Percentiles rank a stretch among this genome's conserved stretches.
Evolutionary conservation across 2,113 vertebrate species (phyloP).

Genomic region (Rhinolophus ferrumequinum): DNA sequence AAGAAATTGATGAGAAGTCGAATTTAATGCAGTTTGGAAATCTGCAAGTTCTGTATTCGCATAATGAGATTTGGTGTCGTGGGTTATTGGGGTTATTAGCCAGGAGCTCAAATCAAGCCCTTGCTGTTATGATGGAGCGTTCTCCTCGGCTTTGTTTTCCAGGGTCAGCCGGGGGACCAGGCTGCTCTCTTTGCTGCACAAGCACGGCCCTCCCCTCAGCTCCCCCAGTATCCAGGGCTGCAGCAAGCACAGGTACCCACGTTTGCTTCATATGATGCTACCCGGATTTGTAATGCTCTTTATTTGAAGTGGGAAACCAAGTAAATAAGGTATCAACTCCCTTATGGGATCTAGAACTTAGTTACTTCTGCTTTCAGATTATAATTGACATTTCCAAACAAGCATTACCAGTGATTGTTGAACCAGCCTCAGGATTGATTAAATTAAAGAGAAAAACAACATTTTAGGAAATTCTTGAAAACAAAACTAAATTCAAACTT

Average conservation of each 20-base stretch:
- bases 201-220: slow-evolving; percentile 78
- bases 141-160: slow-evolving; percentile 73
- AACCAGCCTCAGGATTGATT: neutral
- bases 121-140: neutral
- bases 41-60: neutral
- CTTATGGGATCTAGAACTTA: neutral
- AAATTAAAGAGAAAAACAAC: neutral
- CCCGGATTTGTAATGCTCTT: neutral
- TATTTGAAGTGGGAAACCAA: neutral
- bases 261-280: neutral
- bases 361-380: neutral
- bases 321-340: neutral
- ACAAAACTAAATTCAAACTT: neutral
- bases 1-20: neutral
- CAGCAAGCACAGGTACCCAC: slow-evolving; percentile 86
- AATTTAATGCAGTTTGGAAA: neutral
- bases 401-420: neutral
- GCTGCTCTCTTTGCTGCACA: slow-evolving; percentile 83
- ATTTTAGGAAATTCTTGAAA: neutral
- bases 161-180: slow-evolving; percentile 85
- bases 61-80: neutral
- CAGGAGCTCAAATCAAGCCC: neutral
- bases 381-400: neutral
- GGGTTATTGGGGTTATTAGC: neutral
- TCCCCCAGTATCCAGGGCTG: slow-evolving; percentile 82